Base-by-base conservation (phyloP, 2,113 vertebrate species). In the Upupa epops region DNA sequence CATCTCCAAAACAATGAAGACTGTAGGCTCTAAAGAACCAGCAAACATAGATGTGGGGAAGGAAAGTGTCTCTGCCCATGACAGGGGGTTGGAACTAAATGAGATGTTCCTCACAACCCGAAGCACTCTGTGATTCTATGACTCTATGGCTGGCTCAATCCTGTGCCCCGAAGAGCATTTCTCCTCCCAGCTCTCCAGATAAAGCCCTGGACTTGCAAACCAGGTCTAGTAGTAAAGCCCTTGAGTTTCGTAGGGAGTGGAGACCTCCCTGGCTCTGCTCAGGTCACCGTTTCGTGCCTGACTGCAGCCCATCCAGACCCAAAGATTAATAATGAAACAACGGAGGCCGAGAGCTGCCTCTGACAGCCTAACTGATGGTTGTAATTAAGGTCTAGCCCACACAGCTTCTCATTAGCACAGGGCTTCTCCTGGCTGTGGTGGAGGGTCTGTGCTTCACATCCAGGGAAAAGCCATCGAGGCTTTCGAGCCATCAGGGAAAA, bases 331-430 rank as follows among this genome's bases (percentile, higher is more conserved):
- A 97, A 97, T 72, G 96, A 78, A 69, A 2, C 56, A 32, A 81
- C 74, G 17, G 70, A 94, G 86, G 48, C 70, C 1, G 31, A 54
- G 79, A 73, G 93, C 95, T 89, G 66, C 82, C 93, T 87, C 87
- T 95, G 96, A 97, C 96, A 97, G 87, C 66, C 94, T 84, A 96
- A 96, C 48, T 26, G 95, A 96, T 97, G 88, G 82, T 5, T 87
- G 42, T 91, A 97, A 97, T 97, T 97, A 97, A 78, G 70, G 81
- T 24, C 86, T 5, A 26, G 89, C 74, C 85, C 89, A 77, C 80
- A 70, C 66, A 75, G 90, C 77, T 79, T 32, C 65, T 88, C 52
- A 54, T 56, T 42, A 94, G 96, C 90, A 85, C 46, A 96, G 29
- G 77, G 21, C 78, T 83, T 42, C 32, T 52, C 69, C 45, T 32